phyloP scores from a whole-genome alignment of 2,113 vertebrate genomes.

The Dissostichus mawsoni region DNA sequence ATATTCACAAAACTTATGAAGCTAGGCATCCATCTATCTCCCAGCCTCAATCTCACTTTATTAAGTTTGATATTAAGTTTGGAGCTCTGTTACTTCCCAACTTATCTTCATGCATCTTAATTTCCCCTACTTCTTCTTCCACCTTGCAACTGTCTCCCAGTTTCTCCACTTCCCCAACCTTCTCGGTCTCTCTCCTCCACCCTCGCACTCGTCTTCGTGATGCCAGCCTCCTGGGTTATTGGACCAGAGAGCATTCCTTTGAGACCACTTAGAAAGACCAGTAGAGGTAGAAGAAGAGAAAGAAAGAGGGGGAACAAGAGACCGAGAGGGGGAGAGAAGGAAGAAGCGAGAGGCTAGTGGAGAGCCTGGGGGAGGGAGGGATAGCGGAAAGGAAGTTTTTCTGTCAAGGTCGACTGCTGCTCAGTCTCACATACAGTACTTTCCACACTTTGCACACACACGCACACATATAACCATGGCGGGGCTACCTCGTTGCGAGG shows the following conservation, averaged over 20 bases:
- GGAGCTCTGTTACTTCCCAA: slow-evolving; percentile 42
- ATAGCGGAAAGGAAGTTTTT: slow-evolving; percentile 75
- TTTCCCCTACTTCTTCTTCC: slow-evolving; percentile 31
- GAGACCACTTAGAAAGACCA: slow-evolving; percentile 85
- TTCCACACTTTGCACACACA: slow-evolving; percentile 59
- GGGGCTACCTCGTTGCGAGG: slow-evolving; percentile 28
- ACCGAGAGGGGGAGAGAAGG: slow-evolving; percentile 33
- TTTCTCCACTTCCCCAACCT: slow-evolving; percentile 66
- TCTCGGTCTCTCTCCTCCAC: slow-evolving; percentile 59
- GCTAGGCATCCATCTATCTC: slow-evolving; percentile 56
- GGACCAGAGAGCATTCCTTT: slow-evolving; percentile 82
- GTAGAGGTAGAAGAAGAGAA: slow-evolving; percentile 74
- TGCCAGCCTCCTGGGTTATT: slow-evolving; percentile 81
- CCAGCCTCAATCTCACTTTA: slow-evolving; percentile 37
- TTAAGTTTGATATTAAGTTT: slow-evolving; percentile 41
- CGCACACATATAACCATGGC: slow-evolving; percentile 39
- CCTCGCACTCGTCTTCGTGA: slow-evolving; percentile 65
- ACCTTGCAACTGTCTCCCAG: slow-evolving; percentile 57
- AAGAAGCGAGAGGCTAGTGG: slow-evolving; percentile 57
- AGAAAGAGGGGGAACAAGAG: slow-evolving; percentile 65
- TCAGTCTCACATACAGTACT: slow-evolving; percentile 71
- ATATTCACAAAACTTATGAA: slow-evolving; percentile 69
- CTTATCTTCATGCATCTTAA: slow-evolving; percentile 70
- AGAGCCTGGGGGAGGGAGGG: slow-evolving; percentile 60
- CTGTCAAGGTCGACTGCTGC: slow-evolving; percentile 82